phyloP scores from a whole-genome alignment of 35 echinoderm and acorn worm genomes.

The Antedon bifida region DNA sequence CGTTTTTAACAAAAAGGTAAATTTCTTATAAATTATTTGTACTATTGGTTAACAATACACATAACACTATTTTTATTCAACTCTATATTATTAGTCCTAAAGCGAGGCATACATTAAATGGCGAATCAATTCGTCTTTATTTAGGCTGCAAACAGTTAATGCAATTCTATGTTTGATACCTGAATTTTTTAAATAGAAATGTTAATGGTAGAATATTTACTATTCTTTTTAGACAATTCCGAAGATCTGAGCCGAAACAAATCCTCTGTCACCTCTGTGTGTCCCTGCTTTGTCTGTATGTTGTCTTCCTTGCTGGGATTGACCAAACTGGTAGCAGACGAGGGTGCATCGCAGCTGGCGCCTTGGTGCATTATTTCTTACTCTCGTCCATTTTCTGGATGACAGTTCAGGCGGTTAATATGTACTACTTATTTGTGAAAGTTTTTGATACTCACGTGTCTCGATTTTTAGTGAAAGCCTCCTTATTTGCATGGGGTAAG shows the following conservation, averaged over 20 bases:
- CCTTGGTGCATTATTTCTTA: conserved; percentile 44
- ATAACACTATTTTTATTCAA: too few species aligned
- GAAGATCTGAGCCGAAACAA: conserved; percentile 3
- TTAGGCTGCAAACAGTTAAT: too few species aligned
- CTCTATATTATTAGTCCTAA: too few species aligned
- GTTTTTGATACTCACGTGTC: conserved; percentile 16
- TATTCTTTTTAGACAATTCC: conserved; percentile 5
- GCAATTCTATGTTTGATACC: too few species aligned
- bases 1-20: neutral
- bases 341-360: conserved; percentile 17
- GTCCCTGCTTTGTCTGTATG: conserved; percentile 19
- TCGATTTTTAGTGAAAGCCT: conserved; percentile 14
- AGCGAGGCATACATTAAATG: too few species aligned
- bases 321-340: neutral
- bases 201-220: neutral
- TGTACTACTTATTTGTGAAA: conserved; percentile 48
- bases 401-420: conserved; percentile 30
- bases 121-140: too few species aligned
- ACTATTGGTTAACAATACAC: too few species aligned
- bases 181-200: too few species aligned
- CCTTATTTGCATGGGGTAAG: conserved; percentile 24
- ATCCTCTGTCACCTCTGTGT: conserved; percentile 19
- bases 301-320: conserved; percentile 17
- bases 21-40: too few species aligned
- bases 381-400: conserved; percentile 36